Conservation (phyloP, 2,113 vertebrate species). For the Zosterops lateralis region DNA sequence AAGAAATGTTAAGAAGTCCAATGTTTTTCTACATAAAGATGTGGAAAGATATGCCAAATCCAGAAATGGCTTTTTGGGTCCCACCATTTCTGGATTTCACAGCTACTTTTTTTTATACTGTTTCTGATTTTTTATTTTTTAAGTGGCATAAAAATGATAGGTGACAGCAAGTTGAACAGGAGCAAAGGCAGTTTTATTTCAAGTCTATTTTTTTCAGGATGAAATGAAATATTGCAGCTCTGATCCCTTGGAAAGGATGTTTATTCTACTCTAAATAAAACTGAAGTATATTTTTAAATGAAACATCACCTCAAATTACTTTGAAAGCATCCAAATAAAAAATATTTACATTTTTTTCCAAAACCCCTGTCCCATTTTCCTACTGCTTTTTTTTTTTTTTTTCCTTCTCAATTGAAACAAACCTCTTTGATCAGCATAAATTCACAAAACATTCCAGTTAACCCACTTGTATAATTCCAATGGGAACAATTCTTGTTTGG, state of each 20-base stretch:
- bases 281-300: constrained; percentile 48
- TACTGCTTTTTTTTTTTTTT: background rate
- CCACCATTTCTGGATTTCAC: background rate
- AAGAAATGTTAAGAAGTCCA: background rate
- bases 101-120: background rate
- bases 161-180: background rate
- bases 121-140: background rate
- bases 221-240: constrained; percentile 15
- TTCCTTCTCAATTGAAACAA: background rate
- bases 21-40: background rate
- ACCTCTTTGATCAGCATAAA: background rate
- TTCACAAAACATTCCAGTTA: background rate
- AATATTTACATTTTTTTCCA: constrained; percentile 43
- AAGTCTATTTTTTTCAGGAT: background rate
- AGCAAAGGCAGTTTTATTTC: background rate
- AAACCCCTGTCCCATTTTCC: constrained; percentile 2
- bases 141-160: background rate
- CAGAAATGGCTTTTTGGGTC: background rate
- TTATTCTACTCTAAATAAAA: constrained; percentile 59
- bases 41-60: background rate
- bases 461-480: background rate
- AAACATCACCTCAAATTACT: constrained; percentile 56
- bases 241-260: constrained; percentile 36
- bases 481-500: background rate
- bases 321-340: constrained; percentile 35